Evolutionary conservation across 37 sponge, comb jelly and placozoan genomes (phyloP).

Genomic region (Beroe forskalii): DNA sequence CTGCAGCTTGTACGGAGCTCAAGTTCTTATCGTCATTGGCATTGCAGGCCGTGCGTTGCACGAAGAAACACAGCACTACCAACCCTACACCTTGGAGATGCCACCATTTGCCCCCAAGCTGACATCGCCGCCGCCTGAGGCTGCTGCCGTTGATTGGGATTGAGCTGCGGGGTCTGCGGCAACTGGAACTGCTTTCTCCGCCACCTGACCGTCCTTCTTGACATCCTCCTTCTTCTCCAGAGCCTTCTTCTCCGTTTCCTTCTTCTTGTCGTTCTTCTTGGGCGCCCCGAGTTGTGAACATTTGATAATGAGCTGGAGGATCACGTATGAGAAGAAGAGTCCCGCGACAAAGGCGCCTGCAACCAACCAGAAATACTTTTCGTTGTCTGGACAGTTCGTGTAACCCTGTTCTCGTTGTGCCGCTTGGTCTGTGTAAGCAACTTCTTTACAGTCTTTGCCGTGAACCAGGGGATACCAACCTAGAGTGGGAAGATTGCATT

Average conservation of each 20-base stretch:
- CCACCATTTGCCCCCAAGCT: constrained; percentile 24
- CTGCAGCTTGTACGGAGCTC: too few species aligned
- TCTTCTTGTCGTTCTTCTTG: constrained; percentile 5
- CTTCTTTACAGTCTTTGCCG: not conserved
- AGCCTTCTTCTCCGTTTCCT: not conserved
- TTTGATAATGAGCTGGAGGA: constrained; percentile 44
- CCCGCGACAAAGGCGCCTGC: constrained; percentile 29
- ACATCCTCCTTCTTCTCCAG: too few species aligned
- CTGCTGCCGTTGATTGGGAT: not conserved
- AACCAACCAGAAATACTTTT: constrained; percentile 10
- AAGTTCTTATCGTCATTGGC: too few species aligned
- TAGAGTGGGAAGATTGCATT: not conserved
- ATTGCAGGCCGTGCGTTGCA: too few species aligned
- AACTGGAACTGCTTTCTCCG: not conserved
- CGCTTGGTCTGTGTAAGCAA: not conserved
- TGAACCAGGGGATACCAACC: not conserved
- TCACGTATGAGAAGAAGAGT: constrained; percentile 25
- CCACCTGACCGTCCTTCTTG: not conserved
- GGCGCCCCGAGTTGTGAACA: constrained; percentile 38
- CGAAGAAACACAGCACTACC: not conserved
- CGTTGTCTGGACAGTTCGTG: constrained; percentile 32
- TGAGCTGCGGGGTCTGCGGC: not conserved
- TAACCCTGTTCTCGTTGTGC: not conserved
- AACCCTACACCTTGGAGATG: not conserved
- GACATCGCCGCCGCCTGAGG: too few species aligned